Evolutionary conservation across 2,797 vertebrate species (phyloP).

Genomic region (Sylvia borin): DNA sequence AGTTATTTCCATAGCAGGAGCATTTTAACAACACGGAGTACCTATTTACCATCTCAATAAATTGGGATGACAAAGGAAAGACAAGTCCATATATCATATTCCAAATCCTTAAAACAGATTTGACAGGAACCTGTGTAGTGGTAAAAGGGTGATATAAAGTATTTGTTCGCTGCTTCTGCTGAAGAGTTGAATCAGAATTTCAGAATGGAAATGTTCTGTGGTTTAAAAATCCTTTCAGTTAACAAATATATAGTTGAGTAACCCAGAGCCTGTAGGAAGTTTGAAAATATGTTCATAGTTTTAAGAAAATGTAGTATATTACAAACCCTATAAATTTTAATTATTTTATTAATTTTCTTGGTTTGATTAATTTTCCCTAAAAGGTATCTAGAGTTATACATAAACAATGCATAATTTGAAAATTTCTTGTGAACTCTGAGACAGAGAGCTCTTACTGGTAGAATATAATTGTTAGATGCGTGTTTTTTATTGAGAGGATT

Average conservation of each 20-base stretch:
- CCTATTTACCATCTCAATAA: background rate
- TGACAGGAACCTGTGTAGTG: background rate
- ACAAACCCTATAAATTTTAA: background rate
- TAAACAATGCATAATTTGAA: background rate
- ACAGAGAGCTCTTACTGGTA: background rate
- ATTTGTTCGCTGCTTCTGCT: background rate
- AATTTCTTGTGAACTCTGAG: background rate
- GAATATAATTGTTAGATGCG: background rate
- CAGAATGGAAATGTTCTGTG: background rate
- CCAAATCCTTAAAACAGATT: background rate
- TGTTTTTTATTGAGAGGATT: background rate
- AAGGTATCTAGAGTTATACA: background rate
- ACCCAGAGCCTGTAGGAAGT: background rate
- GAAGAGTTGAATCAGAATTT: background rate
- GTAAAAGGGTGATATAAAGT: background rate
- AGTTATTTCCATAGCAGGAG: background rate
- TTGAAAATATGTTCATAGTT: background rate
- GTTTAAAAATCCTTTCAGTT: background rate
- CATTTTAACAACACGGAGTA: background rate
- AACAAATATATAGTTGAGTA: background rate
- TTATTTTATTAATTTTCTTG: background rate
- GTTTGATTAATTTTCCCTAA: background rate
- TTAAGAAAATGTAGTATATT: background rate
- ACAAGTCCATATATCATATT: background rate
- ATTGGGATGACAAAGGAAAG: background rate